Evolutionary conservation across 2,888 invertebrate genomes (phyloP), one percentile per base, ranked within the genome.

Genomic region (Balanococcus diminutus): DNA sequence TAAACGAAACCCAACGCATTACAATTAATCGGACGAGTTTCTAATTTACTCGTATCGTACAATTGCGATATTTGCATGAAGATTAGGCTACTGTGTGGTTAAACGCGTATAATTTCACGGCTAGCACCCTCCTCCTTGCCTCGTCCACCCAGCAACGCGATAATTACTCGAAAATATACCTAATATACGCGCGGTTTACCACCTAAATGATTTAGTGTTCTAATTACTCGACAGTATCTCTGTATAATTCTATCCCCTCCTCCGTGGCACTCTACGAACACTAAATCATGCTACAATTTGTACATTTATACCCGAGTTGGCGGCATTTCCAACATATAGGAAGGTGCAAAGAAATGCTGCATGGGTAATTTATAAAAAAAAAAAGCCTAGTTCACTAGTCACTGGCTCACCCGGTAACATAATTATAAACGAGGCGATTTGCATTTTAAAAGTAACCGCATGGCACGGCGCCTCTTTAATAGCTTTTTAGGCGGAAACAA

Each of bases 401-500:
- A n/a, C n/a, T n/a, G n/a, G n/a, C n/a, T n/a, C 51, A 51, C 51
- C 51, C 51, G 51, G 51, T 32, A 75, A 75, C n/a, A 32, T 32
- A 75, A 75, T 75, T 75, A 75, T 32, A 75, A 75, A 75, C 75
- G 19, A 5, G 51, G 19, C 32, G 28, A 75, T 75, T 75, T 75
- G 75, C 75, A 75, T 75, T 32, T 75, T 36, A n/a, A 75, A 75
- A 32, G 1, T 75, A 75, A 31, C n/a, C n/a, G n/a, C n/a, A n/a
- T n/a, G n/a, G n/a, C n/a, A n/a, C 75, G 75, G 75, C 75, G 75
- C 75, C 75, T 75, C 28, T 31, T 31, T 75, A 75, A 75, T 75
- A 75, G 75, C n/a, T 75, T 75, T 75, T 32, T 75, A 31, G 75
- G 36, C 75, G 75, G 75, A 75, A 75, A 75, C 75, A 36, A 75